Evolutionary conservation across 1,140 invertebrate genomes (phyloP).

Genomic region (Cydia splendana): DNA sequence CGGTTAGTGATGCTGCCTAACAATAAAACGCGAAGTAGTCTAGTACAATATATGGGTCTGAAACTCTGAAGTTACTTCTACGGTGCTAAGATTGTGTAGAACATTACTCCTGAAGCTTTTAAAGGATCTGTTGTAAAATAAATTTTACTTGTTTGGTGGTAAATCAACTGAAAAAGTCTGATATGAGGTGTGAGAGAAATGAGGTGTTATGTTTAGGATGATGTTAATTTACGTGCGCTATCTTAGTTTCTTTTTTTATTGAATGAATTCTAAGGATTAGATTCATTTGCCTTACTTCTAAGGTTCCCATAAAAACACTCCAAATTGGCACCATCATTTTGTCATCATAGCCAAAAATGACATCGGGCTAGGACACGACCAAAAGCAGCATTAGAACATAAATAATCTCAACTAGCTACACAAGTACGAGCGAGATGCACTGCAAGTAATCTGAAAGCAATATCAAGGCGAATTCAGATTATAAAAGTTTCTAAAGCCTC

Average conservation of each 20-base stretch:
- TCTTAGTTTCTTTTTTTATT: not conserved
- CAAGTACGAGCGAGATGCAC: no score
- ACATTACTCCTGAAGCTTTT: not conserved
- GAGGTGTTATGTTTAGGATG: not conserved
- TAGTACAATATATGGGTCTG: no score
- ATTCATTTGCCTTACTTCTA: no score
- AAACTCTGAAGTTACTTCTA: not conserved
- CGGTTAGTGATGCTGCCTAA: no score
- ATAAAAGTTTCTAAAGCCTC: no score
- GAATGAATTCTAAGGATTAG: not conserved
- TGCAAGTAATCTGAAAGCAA: no score
- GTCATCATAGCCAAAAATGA: not conserved
- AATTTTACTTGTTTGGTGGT: not conserved
- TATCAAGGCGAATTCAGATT: no score
- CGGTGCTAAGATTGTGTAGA: not conserved
- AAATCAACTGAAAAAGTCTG: not conserved
- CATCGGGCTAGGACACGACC: not conserved
- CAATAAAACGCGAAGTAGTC: no score
- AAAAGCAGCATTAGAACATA: no score
- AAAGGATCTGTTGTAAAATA: not conserved
- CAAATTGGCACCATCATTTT: not conserved
- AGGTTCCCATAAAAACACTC: not conserved
- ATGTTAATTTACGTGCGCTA: not conserved
- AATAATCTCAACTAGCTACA: no score
- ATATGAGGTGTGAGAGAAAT: not conserved